These are phyloP conservation scores for Gracilinanus agilis DNA, from an alignment of 2,113 vertebrate species.

Conservation along the genomic window DNA sequence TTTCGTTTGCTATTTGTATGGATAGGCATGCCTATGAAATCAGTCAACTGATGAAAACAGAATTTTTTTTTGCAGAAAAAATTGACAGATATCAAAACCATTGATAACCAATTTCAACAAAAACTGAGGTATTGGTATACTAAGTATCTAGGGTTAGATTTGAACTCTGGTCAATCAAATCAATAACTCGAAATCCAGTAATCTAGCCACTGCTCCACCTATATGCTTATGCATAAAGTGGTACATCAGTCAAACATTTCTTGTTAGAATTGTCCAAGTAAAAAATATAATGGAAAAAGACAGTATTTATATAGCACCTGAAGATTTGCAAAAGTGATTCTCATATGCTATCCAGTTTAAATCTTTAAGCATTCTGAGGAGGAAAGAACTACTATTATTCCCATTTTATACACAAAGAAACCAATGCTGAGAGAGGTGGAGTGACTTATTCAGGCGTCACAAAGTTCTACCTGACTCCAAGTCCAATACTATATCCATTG, in stretches of 20 bases:
- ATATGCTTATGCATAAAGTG: background rate
- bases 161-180: too few species aligned
- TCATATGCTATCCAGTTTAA: background rate
- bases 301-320: background rate
- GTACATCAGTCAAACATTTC: background rate
- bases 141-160: too few species aligned
- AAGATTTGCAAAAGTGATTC: background rate
- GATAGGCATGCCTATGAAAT: too few species aligned
- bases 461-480: background rate
- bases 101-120: too few species aligned
- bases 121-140: too few species aligned
- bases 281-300: background rate
- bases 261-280: background rate
- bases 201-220: too few species aligned
- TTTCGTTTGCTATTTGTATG: too few species aligned
- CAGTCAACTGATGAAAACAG: too few species aligned
- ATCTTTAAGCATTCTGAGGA: background rate
- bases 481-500: background rate
- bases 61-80: too few species aligned
- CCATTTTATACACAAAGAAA: background rate
- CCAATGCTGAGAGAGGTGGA: background rate
- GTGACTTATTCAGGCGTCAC: background rate
- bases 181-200: too few species aligned
- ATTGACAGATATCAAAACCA: too few species aligned
- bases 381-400: background rate